Percentiles rank a stretch among this genome's conserved stretches.
phyloP scores from a whole-genome alignment of 1,140 invertebrate species.

The Steinernema khuongi region DNA sequence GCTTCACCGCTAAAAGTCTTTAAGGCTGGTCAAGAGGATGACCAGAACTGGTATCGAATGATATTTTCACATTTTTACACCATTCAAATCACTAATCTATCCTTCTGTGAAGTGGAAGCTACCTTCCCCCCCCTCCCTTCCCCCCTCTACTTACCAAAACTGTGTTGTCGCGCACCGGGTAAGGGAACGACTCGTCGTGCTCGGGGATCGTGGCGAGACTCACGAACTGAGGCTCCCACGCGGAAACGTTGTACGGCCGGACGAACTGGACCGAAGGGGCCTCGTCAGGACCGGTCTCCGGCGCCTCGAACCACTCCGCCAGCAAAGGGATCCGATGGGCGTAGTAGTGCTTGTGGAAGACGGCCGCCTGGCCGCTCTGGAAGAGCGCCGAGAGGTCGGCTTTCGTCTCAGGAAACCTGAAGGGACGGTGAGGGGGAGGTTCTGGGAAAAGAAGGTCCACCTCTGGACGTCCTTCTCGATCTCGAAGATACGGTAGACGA shows the following conservation, averaged over 20 bases:
- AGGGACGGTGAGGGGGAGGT: background rate
- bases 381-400: conserved; percentile 10
- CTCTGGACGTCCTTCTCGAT: background rate
- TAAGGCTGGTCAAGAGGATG: too few relatives aligned
- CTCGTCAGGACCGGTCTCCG: background rate
- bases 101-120: too few relatives aligned
- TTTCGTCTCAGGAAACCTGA: conserved; percentile 13
- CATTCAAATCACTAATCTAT: too few relatives aligned
- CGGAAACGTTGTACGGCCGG: background rate
- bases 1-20: too few relatives aligned
- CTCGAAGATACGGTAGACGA: conserved; percentile 26
- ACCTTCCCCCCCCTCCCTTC: too few relatives aligned
- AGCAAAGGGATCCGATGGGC: conserved; percentile 8
- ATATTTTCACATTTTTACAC: too few relatives aligned
- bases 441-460: background rate
- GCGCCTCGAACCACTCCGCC: conserved; percentile 16
- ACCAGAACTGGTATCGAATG: too few relatives aligned
- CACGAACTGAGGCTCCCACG: conserved; percentile 26
- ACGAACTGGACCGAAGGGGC: background rate
- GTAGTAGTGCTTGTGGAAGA: conserved; percentile 4
- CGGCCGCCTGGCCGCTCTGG: background rate
- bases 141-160: conserved; percentile 19
- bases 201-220: background rate
- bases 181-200: conserved; percentile 16
- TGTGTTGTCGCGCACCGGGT: conserved; percentile 19